These are phyloP conservation scores for Lithodes maja DNA, from an alignment of 2,888 invertebrate species.

Conservation along the genomic window DNA sequence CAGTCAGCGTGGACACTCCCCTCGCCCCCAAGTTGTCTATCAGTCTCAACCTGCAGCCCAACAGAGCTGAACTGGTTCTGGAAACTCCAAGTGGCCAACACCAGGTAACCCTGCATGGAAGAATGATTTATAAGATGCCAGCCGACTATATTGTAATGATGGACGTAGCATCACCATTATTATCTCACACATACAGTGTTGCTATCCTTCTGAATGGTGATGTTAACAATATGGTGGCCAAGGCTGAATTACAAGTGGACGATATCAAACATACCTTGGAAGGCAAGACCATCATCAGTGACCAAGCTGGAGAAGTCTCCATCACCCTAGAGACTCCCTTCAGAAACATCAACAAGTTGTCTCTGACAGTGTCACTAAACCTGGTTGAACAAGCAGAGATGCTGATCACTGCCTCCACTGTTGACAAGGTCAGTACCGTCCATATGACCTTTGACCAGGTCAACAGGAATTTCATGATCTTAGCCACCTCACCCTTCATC, in stretches of 20 bases:
- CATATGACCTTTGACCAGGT: slow-evolving; percentile 40
- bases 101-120: slow-evolving; percentile 25
- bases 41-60: not conserved
- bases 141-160: not conserved
- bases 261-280: slow-evolving; percentile 36
- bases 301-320: slow-evolving; percentile 23
- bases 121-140: slow-evolving; percentile 13
- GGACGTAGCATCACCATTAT: slow-evolving; percentile 46
- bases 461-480: slow-evolving; percentile 22
- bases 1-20: slow-evolving; percentile 36
- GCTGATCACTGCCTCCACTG: not conserved
- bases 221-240: slow-evolving; percentile 7
- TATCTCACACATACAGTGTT: slow-evolving; percentile 25
- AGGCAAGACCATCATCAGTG: slow-evolving; percentile 21
- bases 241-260: slow-evolving; percentile 35
- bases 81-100: slow-evolving; percentile 9
- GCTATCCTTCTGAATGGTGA: slow-evolving; percentile 21
- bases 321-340: slow-evolving; percentile 40
- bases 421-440: slow-evolving; percentile 36
- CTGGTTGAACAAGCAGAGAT: not conserved
- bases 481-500: slow-evolving; percentile 44
- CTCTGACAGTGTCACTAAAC: not conserved
- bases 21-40: slow-evolving; percentile 13
- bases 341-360: slow-evolving; percentile 45
- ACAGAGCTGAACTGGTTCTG: not conserved